Base-by-base conservation (phyloP, 2,113 vertebrate species). In the Deroptyus accipitrinus region DNA sequence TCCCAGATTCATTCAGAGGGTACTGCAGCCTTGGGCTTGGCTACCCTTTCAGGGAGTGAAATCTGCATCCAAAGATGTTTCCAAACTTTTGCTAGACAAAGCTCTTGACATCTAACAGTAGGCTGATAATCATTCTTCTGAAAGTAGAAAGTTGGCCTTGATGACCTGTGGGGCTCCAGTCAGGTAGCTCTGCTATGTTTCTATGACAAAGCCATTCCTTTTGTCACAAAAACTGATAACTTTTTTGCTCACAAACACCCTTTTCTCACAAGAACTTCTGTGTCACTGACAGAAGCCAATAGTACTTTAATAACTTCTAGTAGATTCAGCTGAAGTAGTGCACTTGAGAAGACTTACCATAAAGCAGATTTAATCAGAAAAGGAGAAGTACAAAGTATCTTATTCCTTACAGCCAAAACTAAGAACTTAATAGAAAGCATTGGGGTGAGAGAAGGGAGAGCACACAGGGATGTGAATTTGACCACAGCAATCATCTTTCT, bases 351-450 rank as follows among this genome's bases (percentile, higher is more conserved):
- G n/a, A 81, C 68, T 81, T 54, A 54, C 52, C 76, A 23, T 59
- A 62, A 75, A 87, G 25, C 11, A 87, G 42, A 82, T 74, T 63
- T 83, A 92, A 87, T 94, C 79, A 93, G 82, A 79, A 87, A 96
- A 51, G 14, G 28, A 78, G 41, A 62, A 67, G 37, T 82, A 81
- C 52, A 85, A 87, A 95, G 19, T 28, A 33, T 16, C 69, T 91
- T 39, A 33, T 12, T 51, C 31, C 24, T 82, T 52, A 57, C 20
- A 84, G 69, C 51, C 66, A 78, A 78, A 52, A 35, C 84, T 55
- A 87, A 89, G 66, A 87, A 83, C 12, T 25, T 90, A 59, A 63
- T 8, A 39, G 51, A 88, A 78, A 48, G 35, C 61, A 54, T 6
- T 73, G 35, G 28, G 72, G 75, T 90, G 63, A 88, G 49, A 86